Conservation (phyloP, 2,888 invertebrate genomes). For the Protula sp. region DNA sequence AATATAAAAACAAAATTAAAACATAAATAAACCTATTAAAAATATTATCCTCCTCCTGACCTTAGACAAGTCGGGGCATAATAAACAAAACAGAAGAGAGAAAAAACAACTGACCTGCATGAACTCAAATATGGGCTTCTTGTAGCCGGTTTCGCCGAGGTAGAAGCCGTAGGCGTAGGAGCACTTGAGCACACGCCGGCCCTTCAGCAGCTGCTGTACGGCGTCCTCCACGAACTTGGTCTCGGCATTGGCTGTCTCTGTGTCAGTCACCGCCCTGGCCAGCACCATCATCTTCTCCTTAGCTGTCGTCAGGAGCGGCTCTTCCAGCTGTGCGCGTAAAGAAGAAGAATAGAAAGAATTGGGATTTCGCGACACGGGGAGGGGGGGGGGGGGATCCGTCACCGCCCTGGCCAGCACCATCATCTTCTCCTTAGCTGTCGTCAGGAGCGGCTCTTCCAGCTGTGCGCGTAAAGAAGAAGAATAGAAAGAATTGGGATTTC, state of each 20-base stretch:
- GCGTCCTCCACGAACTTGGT: constrained; percentile 64
- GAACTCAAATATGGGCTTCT: constrained; percentile 65
- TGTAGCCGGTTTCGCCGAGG: constrained; percentile 62
- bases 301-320: constrained; percentile 60
- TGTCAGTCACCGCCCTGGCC: constrained; percentile 56
- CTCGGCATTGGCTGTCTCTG: constrained; percentile 46
- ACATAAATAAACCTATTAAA: no score
- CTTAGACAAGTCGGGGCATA: no score
- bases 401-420: no score
- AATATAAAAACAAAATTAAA: no score
- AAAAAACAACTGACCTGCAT: constrained; percentile 62
- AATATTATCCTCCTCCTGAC: no score
- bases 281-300: constrained; percentile 63
- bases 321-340: constrained; percentile 62
- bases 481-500: no score
- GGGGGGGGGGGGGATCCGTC: no score
- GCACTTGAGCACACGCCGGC: constrained; percentile 61
- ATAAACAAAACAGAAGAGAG: no score
- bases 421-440: no score
- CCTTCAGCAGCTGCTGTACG: constrained; percentile 62
- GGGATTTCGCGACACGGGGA: background rate
- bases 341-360: no score
- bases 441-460: no score
- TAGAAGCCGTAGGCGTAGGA: constrained; percentile 68
- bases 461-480: no score